These are phyloP conservation scores for Lepidochrysops patricia DNA, from an alignment of 2,888 invertebrate genomes.

Conservation along the genomic window DNA sequence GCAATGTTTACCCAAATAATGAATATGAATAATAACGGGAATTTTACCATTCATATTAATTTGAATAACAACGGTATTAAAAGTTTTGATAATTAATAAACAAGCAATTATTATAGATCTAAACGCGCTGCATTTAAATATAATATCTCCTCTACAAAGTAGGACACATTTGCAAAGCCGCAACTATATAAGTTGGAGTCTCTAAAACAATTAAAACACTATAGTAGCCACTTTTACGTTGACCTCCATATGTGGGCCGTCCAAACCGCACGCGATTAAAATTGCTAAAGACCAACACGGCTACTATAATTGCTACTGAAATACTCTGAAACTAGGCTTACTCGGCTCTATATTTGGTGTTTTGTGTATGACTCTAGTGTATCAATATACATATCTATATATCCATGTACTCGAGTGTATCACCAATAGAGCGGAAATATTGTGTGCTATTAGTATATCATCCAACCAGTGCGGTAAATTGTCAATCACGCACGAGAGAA, in stretches of 20 bases:
- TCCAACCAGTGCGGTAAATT: too few species aligned
- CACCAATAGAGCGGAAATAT: too few species aligned
- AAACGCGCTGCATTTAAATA: not conserved
- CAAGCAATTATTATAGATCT: not conserved
- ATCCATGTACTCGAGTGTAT: too few species aligned
- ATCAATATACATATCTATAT: not conserved
- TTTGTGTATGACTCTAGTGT: not conserved
- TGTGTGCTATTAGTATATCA: too few species aligned
- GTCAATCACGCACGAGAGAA: too few species aligned
- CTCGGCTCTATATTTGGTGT: not conserved
- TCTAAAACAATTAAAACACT: conserved; percentile 58
- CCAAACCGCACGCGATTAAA: conserved; percentile 61
- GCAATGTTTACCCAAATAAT: too few species aligned
- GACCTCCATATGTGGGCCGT: conserved; percentile 53
- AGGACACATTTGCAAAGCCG: conserved; percentile 20
- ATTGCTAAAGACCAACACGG: conserved; percentile 50
- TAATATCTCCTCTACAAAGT: not conserved
- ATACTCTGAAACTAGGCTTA: conserved; percentile 35
- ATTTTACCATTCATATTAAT: too few species aligned
- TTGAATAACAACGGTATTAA: too few species aligned
- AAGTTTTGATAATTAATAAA: too few species aligned
- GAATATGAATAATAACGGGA: too few species aligned
- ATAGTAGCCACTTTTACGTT: conserved; percentile 52
- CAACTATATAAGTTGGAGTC: conserved; percentile 43
- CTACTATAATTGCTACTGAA: conserved; percentile 35